Evolutionary conservation across 2,888 invertebrate genomes (phyloP), one percentile per base, ranked within the genome.

Genomic region (Loripinus fragilis): DNA sequence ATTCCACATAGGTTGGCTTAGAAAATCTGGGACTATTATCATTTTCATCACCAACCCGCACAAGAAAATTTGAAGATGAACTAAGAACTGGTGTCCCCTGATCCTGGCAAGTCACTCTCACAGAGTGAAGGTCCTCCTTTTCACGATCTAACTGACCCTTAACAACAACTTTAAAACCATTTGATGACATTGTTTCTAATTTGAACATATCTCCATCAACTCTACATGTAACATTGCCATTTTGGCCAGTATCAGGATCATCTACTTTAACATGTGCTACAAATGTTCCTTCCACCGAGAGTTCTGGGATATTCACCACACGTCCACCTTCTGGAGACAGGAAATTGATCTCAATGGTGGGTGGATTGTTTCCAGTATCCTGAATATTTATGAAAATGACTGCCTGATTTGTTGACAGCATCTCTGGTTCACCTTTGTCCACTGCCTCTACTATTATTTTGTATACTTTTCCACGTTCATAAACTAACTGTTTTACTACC

Each of bases 351-450:
- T 78, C 77, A 23, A 91, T 84, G 25, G 97, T 95, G 0, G 98
- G 98, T 20, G 98, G 98, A 93, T 98, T 98, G 93, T 98, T 98
- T 93, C 98, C 98, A 94, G 98, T 98, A 80, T 94, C 94, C 90
- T 97, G 97, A 10, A 98, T 96, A 67, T 83, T 78, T 33, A 91
- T 84, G 23, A 80, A 84, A 3, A 91, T 88, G 25, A 88, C 80
- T 0, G 89, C 88, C 55, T 87, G 87, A 42, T 45, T 85, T 71
- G 68, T 76, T 8, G 90, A 86, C 30, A 87, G 85, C 71, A 86
- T 76, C 0, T 90, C 85, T 48, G 87, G 90, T 3, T 77, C 77
- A 0, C 88, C 91, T 48, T 80, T 75, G 78, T 91, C 91, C 12
- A 84, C 81, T 5, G 90, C 91, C 69, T 90, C 88, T 10, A 91